Base-by-base conservation (phyloP, 2,797 vertebrate species). In the Mallotus villosus region DNA sequence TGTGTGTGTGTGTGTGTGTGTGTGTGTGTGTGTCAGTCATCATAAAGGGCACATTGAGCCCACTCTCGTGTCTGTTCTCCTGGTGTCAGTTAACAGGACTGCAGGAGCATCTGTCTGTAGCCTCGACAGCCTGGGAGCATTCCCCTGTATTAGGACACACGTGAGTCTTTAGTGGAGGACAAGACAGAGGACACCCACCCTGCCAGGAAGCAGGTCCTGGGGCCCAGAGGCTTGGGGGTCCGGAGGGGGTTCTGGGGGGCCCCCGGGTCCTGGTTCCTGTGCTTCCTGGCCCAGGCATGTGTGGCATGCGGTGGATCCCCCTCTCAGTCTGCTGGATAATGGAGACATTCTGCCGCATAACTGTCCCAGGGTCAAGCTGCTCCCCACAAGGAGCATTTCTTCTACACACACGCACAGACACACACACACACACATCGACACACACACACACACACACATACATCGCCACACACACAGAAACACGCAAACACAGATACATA, bases 181-280 rank as follows among this genome's bases (percentile, higher is more conserved):
- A n/a, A 55, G 69, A 77, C 74, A 74, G 22, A 70, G 76, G 77
- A 78, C 74, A 77, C 68, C 73, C 77, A 68, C 55, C 55, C 66
- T 67, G 19, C 12, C 57, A 58, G 73, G 70, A 63, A 63, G 74
- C 37, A 25, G 66, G 17, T 66, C 68, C 59, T n/a, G 77, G 64
- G 53, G 63, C 58, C 70, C 16, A 57, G 53, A 68, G 64, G 64
- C 22, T 3, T 24, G 21, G 16, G 41, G 21, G 25, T 66, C 24
- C 64, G 41, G 41, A 46, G 41, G 41, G 8, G 32, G 7, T 27
- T 46, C 5, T 3, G 41, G 41, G 41, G 16, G 16, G 16, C n/a
- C 46, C 46, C 46, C 2, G 46, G 46, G 14, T 16, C 51, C 19
- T 55, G 51, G 51, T 55, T 55, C 51, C 51, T 55, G 51, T 5